Base-by-base conservation (phyloP, 1,140 invertebrate genomes). In the Heliconius hewitsoni region DNA sequence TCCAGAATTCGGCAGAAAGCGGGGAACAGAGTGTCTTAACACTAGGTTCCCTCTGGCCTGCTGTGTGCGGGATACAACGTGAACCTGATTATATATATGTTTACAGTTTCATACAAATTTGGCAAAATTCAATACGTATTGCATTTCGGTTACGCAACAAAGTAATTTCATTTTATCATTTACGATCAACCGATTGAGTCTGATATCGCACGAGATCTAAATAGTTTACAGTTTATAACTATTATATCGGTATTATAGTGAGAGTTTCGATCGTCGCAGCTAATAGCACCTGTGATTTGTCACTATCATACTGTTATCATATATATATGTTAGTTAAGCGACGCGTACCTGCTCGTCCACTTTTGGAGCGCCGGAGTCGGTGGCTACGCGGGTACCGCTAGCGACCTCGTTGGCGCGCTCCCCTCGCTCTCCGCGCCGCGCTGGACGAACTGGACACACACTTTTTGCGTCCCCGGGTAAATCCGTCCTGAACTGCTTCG, bases 291-390 rank as follows among this genome's bases (percentile, higher is more conserved):
- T 88, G 86, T 87, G 86, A 90, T 87, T 90, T 90, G 87, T 80
- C 89, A 84, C 88, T 91, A 91, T 91, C 89, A 86, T 42, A 13
- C 42, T 42, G 42, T 42, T 42, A 42, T 42, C 42, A 42, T 42
- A 42, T 42, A 42, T 42, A 42, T 13, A 42, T 42, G 1, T 42
- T 92, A 90, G 91, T 91, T 92, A 91, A 91, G 90, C 86, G 90
- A 91, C 89, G 87, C 91, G 86, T 93, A 94, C 93, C 93, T 94
- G 92, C 87, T 93, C 93, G 85, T 94, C 93, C 91, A 90, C 90
- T 94, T 93, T 93, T 90, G 92, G 91, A 90, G 90, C 86, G 85
- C 85, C 86, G 89, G 86, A 84, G 86, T 27, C 75, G 11, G 13
- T 46, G 30, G 84, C 84, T 85, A 84, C 87, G 83, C 84, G 85